Conservation (phyloP, 2,797 vertebrate genomes). For the Pipistrellus pygmaeus region DNA sequence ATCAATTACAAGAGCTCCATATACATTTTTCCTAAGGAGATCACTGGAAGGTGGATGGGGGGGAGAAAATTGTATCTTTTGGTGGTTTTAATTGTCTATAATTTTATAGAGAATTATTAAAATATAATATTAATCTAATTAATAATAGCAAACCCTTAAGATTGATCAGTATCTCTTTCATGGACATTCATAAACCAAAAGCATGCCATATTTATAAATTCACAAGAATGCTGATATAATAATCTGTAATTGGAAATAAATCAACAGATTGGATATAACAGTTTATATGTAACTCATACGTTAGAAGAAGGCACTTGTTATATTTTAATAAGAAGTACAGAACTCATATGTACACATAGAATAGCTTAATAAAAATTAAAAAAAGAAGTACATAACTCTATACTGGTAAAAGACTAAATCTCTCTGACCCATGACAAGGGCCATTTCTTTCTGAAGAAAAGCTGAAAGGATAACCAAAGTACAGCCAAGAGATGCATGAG, state of each 20-base stretch:
- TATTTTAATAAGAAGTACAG: not conserved
- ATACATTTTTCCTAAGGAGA: not conserved
- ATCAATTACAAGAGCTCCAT: not conserved
- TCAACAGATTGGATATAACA: not conserved
- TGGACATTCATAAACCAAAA: slow-evolving; percentile 34
- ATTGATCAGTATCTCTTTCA: not conserved
- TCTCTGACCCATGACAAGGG: not conserved
- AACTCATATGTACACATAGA: too few species aligned
- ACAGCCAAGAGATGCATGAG: not conserved
- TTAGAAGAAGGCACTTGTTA: not conserved
- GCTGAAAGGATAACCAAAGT: not conserved
- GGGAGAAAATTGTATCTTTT: not conserved
- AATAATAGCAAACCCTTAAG: slow-evolving; percentile 14
- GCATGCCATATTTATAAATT: not conserved
- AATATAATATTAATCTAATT: not conserved
- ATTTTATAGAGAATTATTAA: not conserved
- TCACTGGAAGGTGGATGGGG: not conserved
- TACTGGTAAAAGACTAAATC: not conserved
- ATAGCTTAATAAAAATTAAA: too few species aligned
- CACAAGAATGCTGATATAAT: not conserved
- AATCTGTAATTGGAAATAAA: slow-evolving; percentile 24
- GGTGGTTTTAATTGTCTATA: not conserved
- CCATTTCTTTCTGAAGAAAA: not conserved
- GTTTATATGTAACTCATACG: not conserved
- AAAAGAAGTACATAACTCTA: not conserved